phyloP scores from a whole-genome alignment of 2,113 vertebrate genomes.

The Pangasianodon hypophthalmus region DNA sequence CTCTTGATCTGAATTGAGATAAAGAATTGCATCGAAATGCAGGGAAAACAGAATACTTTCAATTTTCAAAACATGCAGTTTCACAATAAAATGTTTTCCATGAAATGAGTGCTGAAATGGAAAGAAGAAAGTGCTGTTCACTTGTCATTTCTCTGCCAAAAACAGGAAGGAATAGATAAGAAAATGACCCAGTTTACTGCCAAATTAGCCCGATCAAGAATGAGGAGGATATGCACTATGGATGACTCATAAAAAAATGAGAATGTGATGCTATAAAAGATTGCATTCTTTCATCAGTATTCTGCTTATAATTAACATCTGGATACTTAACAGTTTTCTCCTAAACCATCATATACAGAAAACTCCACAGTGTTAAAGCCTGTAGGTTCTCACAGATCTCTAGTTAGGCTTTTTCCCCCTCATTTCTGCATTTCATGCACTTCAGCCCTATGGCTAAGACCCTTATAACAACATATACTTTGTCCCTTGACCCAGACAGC shows the following conservation, averaged over 20 bases:
- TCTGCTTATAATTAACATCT: not conserved
- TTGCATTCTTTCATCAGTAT: not conserved
- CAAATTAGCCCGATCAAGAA: constrained; percentile 8
- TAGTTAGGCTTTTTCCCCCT: not conserved
- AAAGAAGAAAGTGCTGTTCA: constrained; percentile 6
- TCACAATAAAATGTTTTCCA: not conserved
- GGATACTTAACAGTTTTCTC: not conserved
- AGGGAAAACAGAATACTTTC: not conserved
- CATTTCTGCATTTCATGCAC: not conserved
- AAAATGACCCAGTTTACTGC: not conserved
- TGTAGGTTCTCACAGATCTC: not conserved
- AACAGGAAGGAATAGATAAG: not conserved
- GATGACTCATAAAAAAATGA: not conserved
- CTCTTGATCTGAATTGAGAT: not conserved
- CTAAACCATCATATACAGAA: not conserved
- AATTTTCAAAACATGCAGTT: not conserved
- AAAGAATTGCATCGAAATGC: not conserved
- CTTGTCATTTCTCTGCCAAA: not conserved
- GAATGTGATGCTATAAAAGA: not conserved
- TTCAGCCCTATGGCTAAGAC: not conserved
- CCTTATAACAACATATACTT: not conserved
- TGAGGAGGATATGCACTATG: not conserved
- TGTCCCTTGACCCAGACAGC: not conserved
- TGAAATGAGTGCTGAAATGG: not conserved
- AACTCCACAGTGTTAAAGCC: not conserved